Base-by-base conservation (phyloP, 1,140 invertebrate species). In the Macrobrachium nipponense region DNA sequence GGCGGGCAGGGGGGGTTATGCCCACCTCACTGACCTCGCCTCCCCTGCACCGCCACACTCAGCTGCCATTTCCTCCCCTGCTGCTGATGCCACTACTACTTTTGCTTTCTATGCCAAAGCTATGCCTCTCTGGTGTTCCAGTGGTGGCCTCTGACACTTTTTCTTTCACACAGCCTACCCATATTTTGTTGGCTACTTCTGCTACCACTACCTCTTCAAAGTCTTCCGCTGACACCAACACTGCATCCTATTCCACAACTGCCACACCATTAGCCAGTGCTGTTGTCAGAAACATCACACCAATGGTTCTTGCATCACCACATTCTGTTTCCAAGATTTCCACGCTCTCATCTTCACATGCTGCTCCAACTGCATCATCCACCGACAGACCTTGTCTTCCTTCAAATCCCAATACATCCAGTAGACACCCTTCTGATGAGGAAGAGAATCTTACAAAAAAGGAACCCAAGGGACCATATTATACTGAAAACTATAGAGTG, bases 1-100 rank as follows among this genome's bases (percentile, higher is more conserved):
- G 14, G 76, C 66, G 84, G 84, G 84, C 58, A 80, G 76, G 84
- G 82, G 59, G 80, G 76, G 84, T 86, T 72, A 86, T 86, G 84
- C 64, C 77, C 84, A 62, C 44, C 84, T 51, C 77, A 27, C 66
- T 59, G 20, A 27, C 7, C 20, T 66, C 66, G 44, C 70, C 80
- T 43, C 58, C 70, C 80, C 80, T 44, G 51, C 70, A 82, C 80
- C 80, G 59, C 20, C 51, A 51, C 20, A 27, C 44, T 23, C 76
- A 51, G 44, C 59, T 11, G 51, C 76, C 36, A n/a, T 27, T 59
- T 58, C 76, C 58, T n/a, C 76, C 27, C n/a, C 20, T 64, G n/a
- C 51, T 43, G 14, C 68, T 59, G 51, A 36, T 58, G 77, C 84
- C 43, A 59, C 66, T 73, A 36, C 70, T 72, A 15, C 76, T 79